Conservation (phyloP, 2,888 invertebrate species). For the Pantelozetes paolii region DNA sequence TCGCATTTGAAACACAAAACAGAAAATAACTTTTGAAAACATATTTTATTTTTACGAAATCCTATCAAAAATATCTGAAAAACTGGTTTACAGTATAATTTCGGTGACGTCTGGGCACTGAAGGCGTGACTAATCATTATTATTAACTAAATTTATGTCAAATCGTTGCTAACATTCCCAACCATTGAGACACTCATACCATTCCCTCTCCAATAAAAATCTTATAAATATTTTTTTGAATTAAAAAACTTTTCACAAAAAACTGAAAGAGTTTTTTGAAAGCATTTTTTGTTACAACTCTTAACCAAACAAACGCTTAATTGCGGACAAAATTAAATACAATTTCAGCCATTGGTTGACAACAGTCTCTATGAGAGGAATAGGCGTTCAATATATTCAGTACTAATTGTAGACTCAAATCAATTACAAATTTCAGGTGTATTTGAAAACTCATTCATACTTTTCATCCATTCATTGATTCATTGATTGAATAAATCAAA, state of each 20-base stretch:
- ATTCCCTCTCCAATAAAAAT: neutral
- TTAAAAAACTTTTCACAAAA: neutral
- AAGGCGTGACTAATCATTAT: neutral
- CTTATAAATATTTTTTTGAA: neutral
- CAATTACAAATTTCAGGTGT: neutral
- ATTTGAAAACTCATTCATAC: neutral
- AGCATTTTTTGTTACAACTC: no score
- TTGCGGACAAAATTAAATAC: no score
- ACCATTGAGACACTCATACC: neutral
- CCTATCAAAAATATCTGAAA: neutral
- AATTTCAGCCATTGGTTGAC: no score
- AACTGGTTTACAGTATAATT: neutral
- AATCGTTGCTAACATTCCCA: no score
- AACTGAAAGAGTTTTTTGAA: neutral
- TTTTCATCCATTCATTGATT: neutral
- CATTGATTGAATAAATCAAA: neutral
- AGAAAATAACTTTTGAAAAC: neutral
- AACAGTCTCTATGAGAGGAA: no score
- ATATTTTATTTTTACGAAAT: neutral
- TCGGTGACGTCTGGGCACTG: neutral
- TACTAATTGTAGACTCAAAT: neutral
- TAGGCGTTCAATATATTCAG: no score
- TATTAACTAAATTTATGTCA: conserved; percentile 12
- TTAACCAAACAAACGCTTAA: no score
- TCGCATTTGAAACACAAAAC: neutral